Conservation (phyloP, 1,140 invertebrate genomes). For the Caenorhabditis elegans region WBcel235 BX284603.4:9350001-9350500, state of each 20-base stretch:
- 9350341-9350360: constrained; percentile 14
- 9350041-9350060: constrained; percentile 62
- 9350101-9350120: constrained; percentile 65
- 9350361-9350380: constrained; percentile 40
- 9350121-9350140: constrained; percentile 64
- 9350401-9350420: constrained; percentile 58
- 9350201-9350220: constrained; percentile 47
- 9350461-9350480: constrained; percentile 51
- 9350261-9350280: constrained; percentile 54
- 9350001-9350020: constrained; percentile 63
- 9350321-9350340: neutral
- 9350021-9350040: constrained; percentile 61
- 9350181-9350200: constrained; percentile 54
- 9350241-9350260: constrained; percentile 57
- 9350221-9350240: constrained; percentile 53
- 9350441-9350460: constrained; percentile 54
- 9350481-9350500: neutral
- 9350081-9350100: constrained; percentile 63
- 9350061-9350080: constrained; percentile 64
- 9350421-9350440: constrained; percentile 56
- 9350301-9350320: neutral
- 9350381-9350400: constrained; percentile 54
- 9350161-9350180: neutral
- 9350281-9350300: constrained; percentile 59
- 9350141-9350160: neutral